Base-by-base conservation (phyloP, 1,140 invertebrate genomes). In the Drosophila ogumai region DNA sequence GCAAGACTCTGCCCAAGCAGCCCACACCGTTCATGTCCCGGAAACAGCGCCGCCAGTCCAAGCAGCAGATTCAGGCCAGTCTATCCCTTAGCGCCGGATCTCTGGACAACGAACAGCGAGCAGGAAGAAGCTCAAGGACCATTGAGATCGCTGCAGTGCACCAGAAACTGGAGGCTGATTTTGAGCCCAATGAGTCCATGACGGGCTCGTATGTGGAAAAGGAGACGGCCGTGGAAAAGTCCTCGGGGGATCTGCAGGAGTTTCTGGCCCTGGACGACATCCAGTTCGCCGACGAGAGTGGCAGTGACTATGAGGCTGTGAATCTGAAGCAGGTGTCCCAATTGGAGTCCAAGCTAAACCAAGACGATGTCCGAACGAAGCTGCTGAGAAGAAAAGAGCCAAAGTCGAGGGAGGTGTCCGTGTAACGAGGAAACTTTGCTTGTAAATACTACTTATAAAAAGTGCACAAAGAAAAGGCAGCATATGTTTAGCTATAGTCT, bases 271-370 rank as follows among this genome's bases (percentile, higher is more conserved):
- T 93, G 41, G 93, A 94, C 43, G 93, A 94, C 50, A 94, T 94
- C 13, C 93, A 93, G 65, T 94, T 93, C 75, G 94, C 93, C n/a
- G 94, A 94, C 69, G 94, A 94, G 19, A 92, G 88, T 63, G 91
- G 90, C 59, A 92, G 91, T 32, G 85, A 88, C 28, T 90, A 88
- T 25, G 85, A 88, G 74, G 81, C 81, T 17, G 85, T 66, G 6
- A 90, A 67, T 12, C 74, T 88, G 5, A 88, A 90, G 41, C 69
- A 79, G 25, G 36, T 63, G 13, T 36, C 61, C n/a, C 49, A 50
- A 4, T 49, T 28, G 25, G 41, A 63, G n/a, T 43, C 61, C 22
- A 40, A 41, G 6, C 40, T 41, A 6, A 32, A n/a, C n/a, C 49
- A 66, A 13, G 63, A 84, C 19, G 74, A 72, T 46, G 36, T 43